phyloP scores from a whole-genome alignment of 1,140 invertebrate genomes.

The Bicyclus anynana region DNA sequence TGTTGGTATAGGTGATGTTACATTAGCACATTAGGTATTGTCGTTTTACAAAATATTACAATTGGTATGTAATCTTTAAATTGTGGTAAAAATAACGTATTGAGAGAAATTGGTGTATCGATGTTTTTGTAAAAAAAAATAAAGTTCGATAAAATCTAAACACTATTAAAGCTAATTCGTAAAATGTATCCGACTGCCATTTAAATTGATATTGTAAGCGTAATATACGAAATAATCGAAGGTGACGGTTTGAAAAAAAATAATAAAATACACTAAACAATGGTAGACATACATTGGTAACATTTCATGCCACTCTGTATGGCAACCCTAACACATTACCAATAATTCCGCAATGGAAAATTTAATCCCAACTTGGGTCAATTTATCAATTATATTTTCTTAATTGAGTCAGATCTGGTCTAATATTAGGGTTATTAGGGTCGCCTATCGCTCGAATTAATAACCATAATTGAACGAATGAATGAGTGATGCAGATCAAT shows the following conservation, averaged over 20 bases:
- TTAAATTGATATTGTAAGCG: background rate
- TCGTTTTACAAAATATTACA: slow-evolving; percentile 6
- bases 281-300: no score
- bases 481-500: no score
- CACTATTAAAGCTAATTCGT: background rate
- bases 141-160: background rate
- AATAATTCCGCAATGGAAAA: no score
- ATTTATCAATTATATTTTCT: no score
- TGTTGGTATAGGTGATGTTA: slow-evolving; percentile 61
- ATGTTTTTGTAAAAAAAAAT: background rate
- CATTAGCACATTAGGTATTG: slow-evolving; percentile 32
- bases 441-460: no score
- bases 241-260: slow-evolving; percentile 1
- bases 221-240: background rate
- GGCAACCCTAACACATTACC: no score
- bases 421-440: no score
- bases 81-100: background rate
- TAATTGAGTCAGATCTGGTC: no score
- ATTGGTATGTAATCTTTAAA: background rate
- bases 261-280: slow-evolving; percentile 18
- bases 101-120: background rate
- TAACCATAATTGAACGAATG: no score
- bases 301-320: no score
- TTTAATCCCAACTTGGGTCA: no score
- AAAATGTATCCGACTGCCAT: slow-evolving; percentile 13